Evolutionary conservation across 2,113 vertebrate genomes (phyloP).

Genomic region (Eulemur rufifrons): DNA sequence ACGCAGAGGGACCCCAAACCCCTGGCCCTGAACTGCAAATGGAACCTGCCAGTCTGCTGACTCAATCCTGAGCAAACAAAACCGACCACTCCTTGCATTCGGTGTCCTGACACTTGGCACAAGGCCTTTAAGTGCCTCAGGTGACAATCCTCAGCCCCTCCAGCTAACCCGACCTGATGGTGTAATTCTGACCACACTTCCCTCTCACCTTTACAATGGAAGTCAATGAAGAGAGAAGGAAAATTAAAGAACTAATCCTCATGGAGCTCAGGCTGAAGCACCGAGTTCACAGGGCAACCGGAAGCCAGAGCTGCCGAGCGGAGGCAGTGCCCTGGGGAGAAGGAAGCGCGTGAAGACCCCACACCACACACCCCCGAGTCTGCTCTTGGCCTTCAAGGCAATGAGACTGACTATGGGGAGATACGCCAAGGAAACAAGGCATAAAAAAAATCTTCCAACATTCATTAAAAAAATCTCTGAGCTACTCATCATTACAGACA

Average conservation of each 20-base stretch:
- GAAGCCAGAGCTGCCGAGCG: neutral
- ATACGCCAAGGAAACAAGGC: neutral
- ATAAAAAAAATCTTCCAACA: neutral
- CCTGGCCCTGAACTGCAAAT: neutral
- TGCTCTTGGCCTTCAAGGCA: neutral
- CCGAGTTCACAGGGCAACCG: neutral
- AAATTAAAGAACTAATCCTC: neutral
- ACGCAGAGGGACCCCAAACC: neutral
- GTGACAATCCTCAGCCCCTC: neutral
- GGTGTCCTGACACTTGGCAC: neutral
- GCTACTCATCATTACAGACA: neutral
- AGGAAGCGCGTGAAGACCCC: neutral
- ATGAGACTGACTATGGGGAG: neutral
- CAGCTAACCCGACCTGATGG: fast-evolving
- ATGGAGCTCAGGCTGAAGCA: neutral
- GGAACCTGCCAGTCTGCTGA: neutral
- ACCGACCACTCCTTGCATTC: neutral
- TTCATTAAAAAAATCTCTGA: neutral
- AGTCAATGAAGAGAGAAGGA: neutral
- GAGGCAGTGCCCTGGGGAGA: neutral
- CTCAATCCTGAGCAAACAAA: neutral
- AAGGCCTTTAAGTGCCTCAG: neutral
- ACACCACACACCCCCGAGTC: neutral
- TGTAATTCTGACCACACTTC: neutral
- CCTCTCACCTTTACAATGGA: neutral